Base-by-base conservation (phyloP, 2,113 vertebrate genomes). In the Gopherus evgoodei region DNA sequence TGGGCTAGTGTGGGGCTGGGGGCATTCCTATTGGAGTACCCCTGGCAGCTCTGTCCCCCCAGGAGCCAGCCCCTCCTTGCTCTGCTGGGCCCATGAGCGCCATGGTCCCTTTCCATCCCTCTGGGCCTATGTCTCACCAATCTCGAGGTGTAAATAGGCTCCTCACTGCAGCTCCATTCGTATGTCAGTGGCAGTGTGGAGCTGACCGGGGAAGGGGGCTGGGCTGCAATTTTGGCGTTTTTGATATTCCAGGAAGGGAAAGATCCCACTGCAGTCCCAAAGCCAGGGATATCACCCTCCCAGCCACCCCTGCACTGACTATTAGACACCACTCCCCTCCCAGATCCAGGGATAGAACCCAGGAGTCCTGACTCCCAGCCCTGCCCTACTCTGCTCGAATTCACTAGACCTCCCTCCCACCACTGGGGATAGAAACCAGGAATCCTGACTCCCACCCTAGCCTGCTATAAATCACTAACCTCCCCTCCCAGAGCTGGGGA, bases 131-230 rank as follows among this genome's bases (percentile, higher is more conserved):
- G 11, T 17, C 52, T 38, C 83, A 92, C 62, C 90, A 88, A 83
- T 92, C 83, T 83, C 69, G 17, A 88, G 53, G 80, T 92, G 85
- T 72, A 88, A 88, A 92, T 92, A 44, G 90, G 78, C 29, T 79
- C 81, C 53, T 11, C 44, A 14, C 47, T 31, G 31, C 72, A 24
- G 47, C 56, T 27, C 80, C 62, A 57, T 83, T 84, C 47, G 21
- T 27, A 49, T 83, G 80, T 59, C 44, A 35, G 65, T n/a, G 52
- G 83, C 13, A 5, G 31, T 21, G n/a, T 11, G 4, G 56, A 38
- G 31, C n/a, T 44, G 50, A 27, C 49, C 13, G 3, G 57, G 3
- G 38, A 31, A 25, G n/a, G 11, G 38, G 27, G 75, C 4, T 29
- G 11, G 49, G 44, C 31, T 31, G 54, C 16, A 3, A 69, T 19